A percentile compares a stretch with the other conserved stretches of the same genome.
phyloP scores from a whole-genome alignment of 2,113 vertebrate genomes.

The Pungitius pungitius region DNA sequence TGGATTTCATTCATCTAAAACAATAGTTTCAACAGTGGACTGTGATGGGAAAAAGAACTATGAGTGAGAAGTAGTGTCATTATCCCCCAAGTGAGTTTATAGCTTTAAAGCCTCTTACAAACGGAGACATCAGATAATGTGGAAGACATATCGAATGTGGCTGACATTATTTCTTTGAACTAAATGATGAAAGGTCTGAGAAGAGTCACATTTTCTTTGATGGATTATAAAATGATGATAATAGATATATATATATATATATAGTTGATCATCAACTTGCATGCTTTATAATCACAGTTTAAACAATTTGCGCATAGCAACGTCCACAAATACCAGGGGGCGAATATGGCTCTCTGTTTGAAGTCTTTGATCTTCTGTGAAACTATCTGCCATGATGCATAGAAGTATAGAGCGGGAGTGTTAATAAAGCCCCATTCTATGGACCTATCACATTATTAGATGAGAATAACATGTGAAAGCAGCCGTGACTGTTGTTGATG shows the following conservation, averaged over 20 bases:
- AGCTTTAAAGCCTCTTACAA: conserved; percentile 66
- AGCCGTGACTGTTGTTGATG: not conserved
- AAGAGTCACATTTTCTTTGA: conserved; percentile 69
- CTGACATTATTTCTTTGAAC: conserved; percentile 68
- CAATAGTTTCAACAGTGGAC: conserved; percentile 4
- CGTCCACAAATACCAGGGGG: conserved; percentile 24
- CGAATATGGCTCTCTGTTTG: not conserved
- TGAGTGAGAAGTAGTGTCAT: conserved; percentile 43
- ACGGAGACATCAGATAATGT: conserved; percentile 67
- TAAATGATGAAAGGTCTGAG: conserved; percentile 68
- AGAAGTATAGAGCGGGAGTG: not conserved
- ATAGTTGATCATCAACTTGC: conserved; percentile 54
- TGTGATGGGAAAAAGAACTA: conserved; percentile 13
- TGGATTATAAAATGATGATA: conserved; percentile 71
- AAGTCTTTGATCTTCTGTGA: conserved; percentile 37
- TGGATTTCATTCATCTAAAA: conserved; percentile 11
- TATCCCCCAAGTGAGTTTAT: conserved; percentile 57
- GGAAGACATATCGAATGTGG: conserved; percentile 40
- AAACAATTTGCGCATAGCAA: conserved; percentile 45
- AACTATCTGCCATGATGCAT: not conserved
- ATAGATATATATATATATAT: too few relatives aligned
- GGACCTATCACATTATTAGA: not conserved
- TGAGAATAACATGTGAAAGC: not conserved
- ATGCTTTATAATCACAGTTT: conserved; percentile 52
- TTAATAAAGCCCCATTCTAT: not conserved